Base-by-base conservation (phyloP, 2,888 invertebrate genomes). In the Acrobasis suavella region DNA sequence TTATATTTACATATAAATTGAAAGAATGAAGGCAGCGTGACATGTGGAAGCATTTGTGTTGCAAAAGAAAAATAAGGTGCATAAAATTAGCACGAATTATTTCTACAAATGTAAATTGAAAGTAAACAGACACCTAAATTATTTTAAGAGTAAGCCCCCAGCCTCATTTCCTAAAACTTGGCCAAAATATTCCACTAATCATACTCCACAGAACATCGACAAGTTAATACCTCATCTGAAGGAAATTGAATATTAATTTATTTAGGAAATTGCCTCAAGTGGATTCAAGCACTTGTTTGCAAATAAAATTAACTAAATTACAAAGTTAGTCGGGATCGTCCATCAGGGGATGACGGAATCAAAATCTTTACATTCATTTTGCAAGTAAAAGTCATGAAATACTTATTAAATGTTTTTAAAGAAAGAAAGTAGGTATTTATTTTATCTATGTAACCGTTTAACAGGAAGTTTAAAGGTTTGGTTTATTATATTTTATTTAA, bases 201-300 rank as follows among this genome's bases (percentile, higher is more conserved):
- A 70, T 68, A 68, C 67, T 68, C 69, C 72, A 65, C 66, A 69
- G 69, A 68, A 68, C 68, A 73, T 73, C 70, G 74, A 75, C 74
- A 72, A 72, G 70, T 75, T 74, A 77, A 78, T 72, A 68, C 72
- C 68, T 66, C 66, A 65, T 62, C 67, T 67, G 66, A 67, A 65
- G 65, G 70, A 78, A 76, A 77, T 77, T 76, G 67, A 78, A 80
- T 76, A 77, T 77, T 75, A 80, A 79, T 81, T 76, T 76, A 72
- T 77, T 39, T 71, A 73, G 66, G 72, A 78, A 80, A 76, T 74
- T 76, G 66, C 66, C 71, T 65, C 62, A 76, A 73, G 67, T 64
- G 67, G 68, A 72, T 74, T 75, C 56, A 56, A 60, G 17, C 50
- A 38, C 59, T 60, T 60, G 50, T 60, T 60, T 50, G 14, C 50